These are phyloP conservation scores for Drosophila anomelani DNA, from an alignment of 2,888 invertebrate genomes.

Conservation along the genomic window DNA sequence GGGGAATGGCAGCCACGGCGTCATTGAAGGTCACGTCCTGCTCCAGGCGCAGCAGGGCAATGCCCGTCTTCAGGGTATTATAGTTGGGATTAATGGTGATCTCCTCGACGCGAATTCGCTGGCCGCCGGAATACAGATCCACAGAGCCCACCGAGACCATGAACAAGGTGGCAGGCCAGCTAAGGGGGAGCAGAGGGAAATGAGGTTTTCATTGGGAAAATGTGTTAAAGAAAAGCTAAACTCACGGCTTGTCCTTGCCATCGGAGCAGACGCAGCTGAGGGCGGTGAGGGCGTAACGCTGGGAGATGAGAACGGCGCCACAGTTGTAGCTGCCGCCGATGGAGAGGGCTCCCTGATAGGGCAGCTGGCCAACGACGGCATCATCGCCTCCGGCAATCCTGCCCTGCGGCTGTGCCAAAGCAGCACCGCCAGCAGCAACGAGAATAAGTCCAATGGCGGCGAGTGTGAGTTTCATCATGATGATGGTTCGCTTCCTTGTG, in stretches of 20 bases:
- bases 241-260: conserved; percentile 72
- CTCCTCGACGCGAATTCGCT: conserved; percentile 54
- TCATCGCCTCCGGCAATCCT: conserved; percentile 82
- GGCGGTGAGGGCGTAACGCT: conserved; percentile 80
- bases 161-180: conserved; percentile 76
- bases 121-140: conserved; percentile 78
- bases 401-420: conserved; percentile 49
- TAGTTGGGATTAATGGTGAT: conserved; percentile 68
- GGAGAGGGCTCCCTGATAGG: conserved; percentile 82
- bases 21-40: conserved; percentile 54
- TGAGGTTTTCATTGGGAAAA: not conserved
- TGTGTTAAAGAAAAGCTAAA: not conserved
- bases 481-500: conserved; percentile 13
- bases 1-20: conserved; percentile 59
- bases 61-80: conserved; percentile 66
- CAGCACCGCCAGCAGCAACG: conserved; percentile 10
- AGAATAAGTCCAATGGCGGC: conserved; percentile 33
- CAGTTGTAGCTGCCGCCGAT: conserved; percentile 71
- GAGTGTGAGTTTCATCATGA: conserved; percentile 39
- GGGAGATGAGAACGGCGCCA: conserved; percentile 78
- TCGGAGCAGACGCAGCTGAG: conserved; percentile 79
- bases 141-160: conserved; percentile 78
- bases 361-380: conserved; percentile 81
- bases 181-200: conserved; percentile 15
- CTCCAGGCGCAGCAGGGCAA: conserved; percentile 74